A percentile compares a stretch with the other conserved stretches of the same genome.
phyloP scores from a whole-genome alignment of 1,140 invertebrate genomes.

The Drosophila punjabiensis region DNA sequence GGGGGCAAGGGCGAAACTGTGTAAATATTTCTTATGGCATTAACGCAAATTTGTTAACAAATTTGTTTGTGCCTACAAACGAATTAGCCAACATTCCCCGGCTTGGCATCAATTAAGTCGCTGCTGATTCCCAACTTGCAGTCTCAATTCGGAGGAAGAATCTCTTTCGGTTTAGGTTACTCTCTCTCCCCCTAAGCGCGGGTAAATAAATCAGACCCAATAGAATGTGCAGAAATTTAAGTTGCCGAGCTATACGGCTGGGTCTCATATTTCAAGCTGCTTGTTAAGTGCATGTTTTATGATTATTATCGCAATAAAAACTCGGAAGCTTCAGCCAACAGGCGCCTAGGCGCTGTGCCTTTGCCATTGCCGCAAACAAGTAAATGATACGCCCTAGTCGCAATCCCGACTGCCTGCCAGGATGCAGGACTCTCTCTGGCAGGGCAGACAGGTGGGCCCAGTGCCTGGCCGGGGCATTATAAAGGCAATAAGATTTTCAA shows the following conservation, averaged over 20 bases:
- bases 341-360: constrained; percentile 38
- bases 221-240: constrained; percentile 78
- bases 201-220: constrained; percentile 72
- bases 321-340: constrained; percentile 42
- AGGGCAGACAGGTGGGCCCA: constrained; percentile 55
- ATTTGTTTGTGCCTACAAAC: constrained; percentile 83
- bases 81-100: constrained; percentile 63
- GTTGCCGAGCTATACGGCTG: constrained; percentile 52
- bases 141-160: constrained; percentile 20
- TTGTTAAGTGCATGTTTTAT: constrained; percentile 84
- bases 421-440: constrained; percentile 16
- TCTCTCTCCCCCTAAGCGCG: constrained; percentile 11
- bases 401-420: constrained; percentile 9
- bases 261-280: constrained; percentile 81
- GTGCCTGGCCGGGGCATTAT: constrained; percentile 66
- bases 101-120: constrained; percentile 69
- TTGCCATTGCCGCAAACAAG: constrained; percentile 65
- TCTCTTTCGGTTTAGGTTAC: too few species aligned
- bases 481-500: constrained; percentile 84
- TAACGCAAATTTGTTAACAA: constrained; percentile 83
- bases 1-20: constrained; percentile 27
- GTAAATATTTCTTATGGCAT: constrained; percentile 79
- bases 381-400: constrained; percentile 66
- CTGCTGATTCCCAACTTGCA: constrained; percentile 53
- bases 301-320: constrained; percentile 84